Percentiles rank a stretch among this genome's conserved stretches.
phyloP scores from a whole-genome alignment of 2,888 invertebrate genomes.

The Microdon myrmicae region DNA sequence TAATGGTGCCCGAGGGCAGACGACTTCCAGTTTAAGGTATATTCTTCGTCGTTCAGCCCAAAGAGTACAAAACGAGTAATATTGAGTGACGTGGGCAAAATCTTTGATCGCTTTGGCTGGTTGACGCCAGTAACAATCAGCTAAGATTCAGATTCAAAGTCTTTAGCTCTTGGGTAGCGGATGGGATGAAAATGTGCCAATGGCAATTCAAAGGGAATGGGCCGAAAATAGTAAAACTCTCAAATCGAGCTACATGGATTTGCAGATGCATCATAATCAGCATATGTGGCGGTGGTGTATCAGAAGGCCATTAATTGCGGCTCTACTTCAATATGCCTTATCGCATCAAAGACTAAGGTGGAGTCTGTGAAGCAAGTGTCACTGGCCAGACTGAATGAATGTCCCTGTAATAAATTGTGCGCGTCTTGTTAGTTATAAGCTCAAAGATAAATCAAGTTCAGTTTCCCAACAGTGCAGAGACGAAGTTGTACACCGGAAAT shows the following conservation, averaged over 20 bases:
- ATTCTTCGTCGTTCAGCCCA: constrained; percentile 4
- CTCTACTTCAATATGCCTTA: too few relatives aligned
- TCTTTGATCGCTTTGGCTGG: constrained; percentile 7
- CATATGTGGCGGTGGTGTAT: too few relatives aligned
- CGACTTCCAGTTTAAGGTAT: constrained; percentile 1
- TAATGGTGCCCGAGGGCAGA: constrained; percentile 1
- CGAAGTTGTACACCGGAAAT: too few relatives aligned
- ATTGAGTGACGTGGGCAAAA: constrained; percentile 9
- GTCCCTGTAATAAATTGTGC: too few relatives aligned
- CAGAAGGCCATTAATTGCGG: too few relatives aligned
- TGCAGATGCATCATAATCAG: constrained; percentile 4
- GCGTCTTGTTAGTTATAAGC: too few relatives aligned
- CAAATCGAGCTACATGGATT: constrained; percentile 2
- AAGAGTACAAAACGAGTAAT: constrained; percentile 4
- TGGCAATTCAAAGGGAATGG: constrained; percentile 8
- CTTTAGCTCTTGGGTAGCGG: constrained; percentile 7
- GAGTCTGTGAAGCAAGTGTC: background rate
- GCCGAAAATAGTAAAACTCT: background rate
- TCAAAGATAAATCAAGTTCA: too few relatives aligned
- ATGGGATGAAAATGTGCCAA: constrained; percentile 9
- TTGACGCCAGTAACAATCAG: constrained; percentile 4
- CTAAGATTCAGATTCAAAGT: constrained; percentile 10
- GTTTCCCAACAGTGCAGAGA: too few relatives aligned
- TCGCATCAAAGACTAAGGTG: constrained; percentile 2
- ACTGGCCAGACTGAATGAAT: constrained; percentile 4